Evolutionary conservation across 2,113 vertebrate species (phyloP), one percentile per base, ranked within the genome.

Genomic region (Heptranchias perlo): DNA sequence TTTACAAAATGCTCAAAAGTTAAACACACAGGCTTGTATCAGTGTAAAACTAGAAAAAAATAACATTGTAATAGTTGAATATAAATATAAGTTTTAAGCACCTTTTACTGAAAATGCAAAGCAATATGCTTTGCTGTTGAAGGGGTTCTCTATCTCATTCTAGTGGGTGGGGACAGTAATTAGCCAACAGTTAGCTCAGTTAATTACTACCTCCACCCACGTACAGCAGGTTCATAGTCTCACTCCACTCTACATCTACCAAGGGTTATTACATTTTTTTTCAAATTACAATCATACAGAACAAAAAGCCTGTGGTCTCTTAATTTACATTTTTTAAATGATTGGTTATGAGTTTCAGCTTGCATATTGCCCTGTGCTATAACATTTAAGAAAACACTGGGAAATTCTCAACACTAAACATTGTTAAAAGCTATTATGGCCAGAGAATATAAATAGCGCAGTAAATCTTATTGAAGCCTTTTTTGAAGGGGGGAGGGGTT

Each of bases 161-260:
- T 47, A 35, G 89, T 62, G 89, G 39, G 65, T 35, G 44, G 39
- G 92, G 65, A 28, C 93, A 95, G 47, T 69, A 69, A 69, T 95
- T 95, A 95, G 93, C 64, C 92, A 49, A 94, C 62, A 25, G 61
- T 93, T 93, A 62, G n/a, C 13, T n/a, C 91, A 61, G 91, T 31
- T 93, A 93, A 93, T 93, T 93, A 93, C 91, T 39, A 93, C 61
- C 54, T 62, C 52, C 61, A 65, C 62, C 61, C 18, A 62, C 92
- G 8, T 94, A 47, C n/a, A 61, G 87, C 52, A 58, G 52, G 87
- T 61, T 91, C 52, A 65, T 4, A 67, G 64, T 67, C 39, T 28
- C 92, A 1, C 61, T 44, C 62, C 64, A 10, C 64, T 94, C 47
- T 47, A 65, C 64, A 65, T 67, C 21, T 23, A 28, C 92, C 13